phyloP scores from a whole-genome alignment of 1,140 invertebrate genomes.

The Danaus plexippus region DNA sequence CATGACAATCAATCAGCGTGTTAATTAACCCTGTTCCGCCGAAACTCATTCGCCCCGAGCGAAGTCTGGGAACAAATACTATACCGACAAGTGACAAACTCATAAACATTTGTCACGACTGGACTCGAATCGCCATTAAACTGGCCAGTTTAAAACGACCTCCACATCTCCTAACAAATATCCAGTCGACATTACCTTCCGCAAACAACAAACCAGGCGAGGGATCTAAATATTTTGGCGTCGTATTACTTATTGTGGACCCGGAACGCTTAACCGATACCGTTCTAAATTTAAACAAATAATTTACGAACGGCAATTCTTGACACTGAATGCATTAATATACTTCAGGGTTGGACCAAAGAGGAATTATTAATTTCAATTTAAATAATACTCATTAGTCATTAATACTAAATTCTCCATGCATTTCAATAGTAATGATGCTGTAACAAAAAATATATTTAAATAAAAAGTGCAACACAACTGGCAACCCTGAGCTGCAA shows the following conservation, averaged over 20 bases:
- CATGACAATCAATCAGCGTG: conserved; percentile 22
- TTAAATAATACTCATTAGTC: conserved; percentile 2
- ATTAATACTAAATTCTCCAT: no score
- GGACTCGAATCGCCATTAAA: conserved; percentile 48
- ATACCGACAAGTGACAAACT: conserved; percentile 61
- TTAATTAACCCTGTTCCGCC: conserved; percentile 39
- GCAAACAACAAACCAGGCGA: background rate
- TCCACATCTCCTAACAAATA: conserved; percentile 2
- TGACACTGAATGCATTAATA: conserved; percentile 40
- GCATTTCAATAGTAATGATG: background rate
- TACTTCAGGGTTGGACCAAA: conserved; percentile 37
- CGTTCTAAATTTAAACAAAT: conserved; percentile 68
- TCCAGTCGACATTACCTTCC: background rate
- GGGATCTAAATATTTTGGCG: conserved; percentile 32
- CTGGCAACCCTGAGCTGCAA: conserved; percentile 14
- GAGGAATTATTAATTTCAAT: background rate
- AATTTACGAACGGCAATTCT: conserved; percentile 65
- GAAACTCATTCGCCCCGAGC: conserved; percentile 37
- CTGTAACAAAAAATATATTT: background rate
- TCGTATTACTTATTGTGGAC: conserved; percentile 63
- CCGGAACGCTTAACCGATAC: conserved; percentile 65
- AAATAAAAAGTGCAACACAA: conserved; percentile 2
- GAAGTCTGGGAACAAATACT: conserved; percentile 31
- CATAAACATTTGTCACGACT: conserved; percentile 65
- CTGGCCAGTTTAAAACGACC: conserved; percentile 33